Percentiles rank a stretch among this genome's conserved stretches.
These are phyloP conservation scores for Mormyrus hasselquistii DNA, from an alignment of 2,797 vertebrate species.

Conservation along the genomic window DNA sequence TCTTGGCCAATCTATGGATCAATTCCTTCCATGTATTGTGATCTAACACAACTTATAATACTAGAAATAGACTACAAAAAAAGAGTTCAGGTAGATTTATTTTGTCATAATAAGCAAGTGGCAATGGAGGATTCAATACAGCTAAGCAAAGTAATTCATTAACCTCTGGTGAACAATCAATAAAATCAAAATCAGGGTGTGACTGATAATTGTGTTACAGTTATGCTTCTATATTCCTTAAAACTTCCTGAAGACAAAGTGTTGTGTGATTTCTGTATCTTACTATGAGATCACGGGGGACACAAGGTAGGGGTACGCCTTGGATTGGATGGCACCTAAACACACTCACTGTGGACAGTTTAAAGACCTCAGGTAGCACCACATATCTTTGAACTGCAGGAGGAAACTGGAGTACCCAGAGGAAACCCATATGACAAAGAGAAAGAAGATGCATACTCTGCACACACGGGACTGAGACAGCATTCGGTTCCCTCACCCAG, in stretches of 20 bases:
- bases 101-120: neutral
- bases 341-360: neutral
- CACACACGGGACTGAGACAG: neutral
- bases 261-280: neutral
- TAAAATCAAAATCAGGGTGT: neutral
- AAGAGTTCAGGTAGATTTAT: neutral
- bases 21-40: too few species aligned
- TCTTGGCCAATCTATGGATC: too few species aligned
- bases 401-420: neutral
- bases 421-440: neutral
- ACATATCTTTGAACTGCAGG: neutral
- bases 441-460: neutral
- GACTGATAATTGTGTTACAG: neutral
- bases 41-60: too few species aligned
- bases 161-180: neutral
- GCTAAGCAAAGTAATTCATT: neutral
- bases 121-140: neutral
- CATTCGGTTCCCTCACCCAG: neutral
- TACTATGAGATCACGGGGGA: neutral
- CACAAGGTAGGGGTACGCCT: neutral
- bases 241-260: neutral
- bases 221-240: neutral
- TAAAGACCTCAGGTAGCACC: neutral
- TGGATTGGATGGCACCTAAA: neutral
- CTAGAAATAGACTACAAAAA: neutral